Evolutionary conservation across 2,797 vertebrate genomes (phyloP).

Genomic region (Takifugu rubripes): DNA sequence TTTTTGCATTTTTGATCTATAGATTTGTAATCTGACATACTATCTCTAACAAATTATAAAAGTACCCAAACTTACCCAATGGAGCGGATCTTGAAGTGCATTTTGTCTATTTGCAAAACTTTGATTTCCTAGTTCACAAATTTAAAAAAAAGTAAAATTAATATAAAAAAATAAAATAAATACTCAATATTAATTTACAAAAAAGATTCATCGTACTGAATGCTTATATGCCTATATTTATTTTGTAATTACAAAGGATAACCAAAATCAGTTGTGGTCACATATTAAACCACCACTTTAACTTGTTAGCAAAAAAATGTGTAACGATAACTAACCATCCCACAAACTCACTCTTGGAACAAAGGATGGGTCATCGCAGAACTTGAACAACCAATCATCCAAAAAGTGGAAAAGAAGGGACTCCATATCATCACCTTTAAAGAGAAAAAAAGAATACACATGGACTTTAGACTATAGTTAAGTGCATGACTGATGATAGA

Average conservation of each 20-base stretch:
- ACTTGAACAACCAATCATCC: slow-evolving; percentile 96
- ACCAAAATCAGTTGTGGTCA: too few relatives aligned
- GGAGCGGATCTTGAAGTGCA: slow-evolving; percentile 86
- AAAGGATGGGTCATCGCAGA: slow-evolving; percentile 92
- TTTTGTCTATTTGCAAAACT: slow-evolving; percentile 86
- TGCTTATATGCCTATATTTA: too few relatives aligned
- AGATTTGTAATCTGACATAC: background rate
- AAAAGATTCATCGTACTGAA: background rate
- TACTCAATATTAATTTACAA: background rate
- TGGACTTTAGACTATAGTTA: background rate
- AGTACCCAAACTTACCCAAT: slow-evolving; percentile 84
- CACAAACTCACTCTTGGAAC: slow-evolving; percentile 87
- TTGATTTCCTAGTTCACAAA: slow-evolving; percentile 86
- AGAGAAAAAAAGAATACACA: background rate
- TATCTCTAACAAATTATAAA: background rate
- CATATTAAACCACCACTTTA: too few relatives aligned
- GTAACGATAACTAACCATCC: background rate
- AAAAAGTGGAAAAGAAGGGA: slow-evolving; percentile 95
- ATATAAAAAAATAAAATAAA: background rate
- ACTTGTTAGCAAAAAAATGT: background rate
- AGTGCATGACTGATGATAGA: too few relatives aligned
- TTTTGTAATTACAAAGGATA: too few relatives aligned
- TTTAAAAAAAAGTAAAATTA: background rate
- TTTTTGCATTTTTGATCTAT: background rate
- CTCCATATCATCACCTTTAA: slow-evolving; percentile 86